Base-by-base conservation (phyloP, 2,888 invertebrate genomes). In the Candidula unifasciata region DNA sequence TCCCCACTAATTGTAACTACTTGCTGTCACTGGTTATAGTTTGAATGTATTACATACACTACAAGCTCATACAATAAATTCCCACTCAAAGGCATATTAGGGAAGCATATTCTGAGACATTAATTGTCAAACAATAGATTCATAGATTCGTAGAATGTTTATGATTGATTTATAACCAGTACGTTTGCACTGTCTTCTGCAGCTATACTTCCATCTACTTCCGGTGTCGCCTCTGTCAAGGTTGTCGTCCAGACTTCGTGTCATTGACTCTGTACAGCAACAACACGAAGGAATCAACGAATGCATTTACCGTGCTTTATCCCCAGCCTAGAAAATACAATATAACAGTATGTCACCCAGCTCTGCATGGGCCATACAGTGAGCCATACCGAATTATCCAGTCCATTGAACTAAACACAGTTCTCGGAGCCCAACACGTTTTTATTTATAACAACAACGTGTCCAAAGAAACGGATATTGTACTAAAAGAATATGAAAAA, bases 391-490 rank as follows among this genome's bases (percentile, higher is more conserved):
- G 10, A 37, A n/a, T 82, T 37, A 60, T 82, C 13, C 82, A 82
- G 66, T 35, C 82, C 2, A 82, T 82, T 27, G 76, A 73, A 30
- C 16, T 82, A 16, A 82, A 82, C 74, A 21, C 74, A 37, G 64
- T 54, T 44, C 44, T 82, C 3, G 82, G 82, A 3, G 74, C 64
- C 24, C 33, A 66, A 13, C 44, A 82, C 52, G 24, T 35, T 37
- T 82, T 74, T 52, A 64, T 82, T 66, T 82, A 82, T 66, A 82
- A 82, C 52, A 33, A 82, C 74, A 21, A 30, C 74, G 44, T 44
- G 6, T 44, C 37, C 74, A 0, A n/a, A 21, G 27, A n/a, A 24
- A 60, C 60, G 10, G 64, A 82, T n/a, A 16, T 24, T 13, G 66
- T 74, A 27, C 52, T 82, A 10, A 33, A 73, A 8, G 37, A 82